Evolutionary conservation across 2,888 invertebrate genomes (phyloP), one percentile per base, ranked within the genome.

Genomic region (Eupithecia abbreviata): DNA sequence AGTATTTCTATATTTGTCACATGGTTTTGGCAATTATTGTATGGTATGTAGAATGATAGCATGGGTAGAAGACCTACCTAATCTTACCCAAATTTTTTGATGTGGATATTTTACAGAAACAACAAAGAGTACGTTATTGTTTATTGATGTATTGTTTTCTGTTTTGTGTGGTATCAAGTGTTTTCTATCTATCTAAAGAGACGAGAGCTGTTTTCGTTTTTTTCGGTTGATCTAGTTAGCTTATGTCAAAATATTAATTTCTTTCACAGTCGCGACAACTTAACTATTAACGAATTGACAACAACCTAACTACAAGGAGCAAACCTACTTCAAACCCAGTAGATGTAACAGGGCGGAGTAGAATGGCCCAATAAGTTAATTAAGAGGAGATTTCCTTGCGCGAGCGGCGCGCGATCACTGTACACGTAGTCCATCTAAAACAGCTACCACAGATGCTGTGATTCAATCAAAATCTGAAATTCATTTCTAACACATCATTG

Each of bases 301-400:
- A 15, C 15, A 66, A 3, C 41, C 15, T 15, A 18, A 68, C n/a
- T 68, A 3, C n/a, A 68, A 68, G 45, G n/a, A 68, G 45, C 42
- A 10, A 30, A 30, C 30, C 30, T 42, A 10, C 68, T 45, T 68
- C 4, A 66, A 66, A 6, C 66, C 66, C 15, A 15, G 79, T 79
- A 67, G 68, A 72, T 78, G 70, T 77, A 75, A 83, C 84, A 81
- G 83, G 85, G 78, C 74, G 82, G 74, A 84, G 82, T 83, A 86
- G 88, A 89, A 88, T 88, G 82, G 86, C 76, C 84, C 88, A 87
- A 89, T 90, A 90, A 90, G 82, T 90, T 90, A 89, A 90, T 90
- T 90, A 90, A 88, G 86, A 85, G 82, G 84, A 86, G 84, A 89
- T 87, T 89, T 90, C 89, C 89, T 80, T 76, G 77, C 65, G 77